phyloP scores from a whole-genome alignment of 2,888 invertebrate genomes.

The Mythimna ferrago region DNA sequence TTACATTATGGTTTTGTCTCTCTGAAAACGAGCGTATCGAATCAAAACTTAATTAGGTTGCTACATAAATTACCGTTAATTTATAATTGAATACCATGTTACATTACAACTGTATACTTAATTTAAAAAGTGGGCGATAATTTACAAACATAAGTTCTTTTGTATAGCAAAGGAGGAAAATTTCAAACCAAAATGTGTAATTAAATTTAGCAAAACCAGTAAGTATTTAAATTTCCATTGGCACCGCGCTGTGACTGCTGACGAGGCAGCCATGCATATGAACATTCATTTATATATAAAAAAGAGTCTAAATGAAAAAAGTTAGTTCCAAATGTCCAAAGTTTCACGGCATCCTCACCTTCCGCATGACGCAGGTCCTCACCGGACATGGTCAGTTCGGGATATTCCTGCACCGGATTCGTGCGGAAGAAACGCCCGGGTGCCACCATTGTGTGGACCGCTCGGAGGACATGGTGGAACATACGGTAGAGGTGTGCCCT shows the following conservation, averaged over 20 bases:
- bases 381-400: too few species aligned
- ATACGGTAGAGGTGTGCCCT: too few species aligned
- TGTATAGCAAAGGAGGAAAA: slow-evolving; percentile 7
- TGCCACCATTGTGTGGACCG: too few species aligned
- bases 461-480: too few species aligned
- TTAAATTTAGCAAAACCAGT: slow-evolving; percentile 19
- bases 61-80: slow-evolving; percentile 4
- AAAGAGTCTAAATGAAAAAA: background rate
- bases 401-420: too few species aligned
- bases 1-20: slow-evolving; percentile 15
- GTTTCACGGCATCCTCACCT: background rate
- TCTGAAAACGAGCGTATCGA: slow-evolving; percentile 34
- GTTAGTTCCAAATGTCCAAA: background rate
- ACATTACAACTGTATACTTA: background rate
- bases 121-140: background rate
- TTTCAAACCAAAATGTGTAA: slow-evolving; percentile 7
- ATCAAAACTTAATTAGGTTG: slow-evolving; percentile 36
- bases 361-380: too few species aligned
- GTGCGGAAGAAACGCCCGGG: too few species aligned
- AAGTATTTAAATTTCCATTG: slow-evolving; percentile 10
- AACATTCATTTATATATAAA: background rate
- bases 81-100: slow-evolving; percentile 10
- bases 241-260: slow-evolving; percentile 4
- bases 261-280: slow-evolving; percentile 1
- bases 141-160: background rate